These are phyloP conservation scores for Eumaeus atala DNA, from an alignment of 1,140 invertebrate genomes.

Conservation along the genomic window DNA sequence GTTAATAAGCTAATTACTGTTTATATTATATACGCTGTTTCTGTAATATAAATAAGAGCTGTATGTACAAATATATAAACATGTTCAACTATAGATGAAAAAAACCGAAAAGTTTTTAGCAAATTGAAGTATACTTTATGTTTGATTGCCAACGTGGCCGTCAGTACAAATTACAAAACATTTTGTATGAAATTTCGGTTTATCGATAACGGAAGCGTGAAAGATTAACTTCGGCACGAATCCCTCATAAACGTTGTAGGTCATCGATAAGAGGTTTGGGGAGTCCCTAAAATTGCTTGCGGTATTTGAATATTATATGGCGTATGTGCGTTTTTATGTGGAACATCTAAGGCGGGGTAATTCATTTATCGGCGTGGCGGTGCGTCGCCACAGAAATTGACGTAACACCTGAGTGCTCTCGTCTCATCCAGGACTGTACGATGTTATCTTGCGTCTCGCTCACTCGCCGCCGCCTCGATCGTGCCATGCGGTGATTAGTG, in stretches of 20 bases:
- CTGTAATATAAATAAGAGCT: not conserved
- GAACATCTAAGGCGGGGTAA: too few relatives aligned
- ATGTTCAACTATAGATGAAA: slow-evolving; percentile 11
- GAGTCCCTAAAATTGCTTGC: slow-evolving; percentile 32
- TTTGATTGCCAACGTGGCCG: slow-evolving; percentile 5
- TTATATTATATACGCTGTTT: too few relatives aligned
- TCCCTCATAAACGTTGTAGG: slow-evolving; percentile 61
- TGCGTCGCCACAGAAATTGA: too few relatives aligned
- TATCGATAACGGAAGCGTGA: slow-evolving; percentile 59
- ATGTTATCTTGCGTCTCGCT: too few relatives aligned
- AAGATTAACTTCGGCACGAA: slow-evolving; percentile 65
- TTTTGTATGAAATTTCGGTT: slow-evolving; percentile 42
- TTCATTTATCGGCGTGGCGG: too few relatives aligned
- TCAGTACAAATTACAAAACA: slow-evolving; percentile 17
- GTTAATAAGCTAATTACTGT: too few relatives aligned
- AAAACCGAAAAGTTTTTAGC: slow-evolving; percentile 11
- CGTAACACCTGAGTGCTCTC: slow-evolving; percentile 5
- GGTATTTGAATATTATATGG: slow-evolving; percentile 20
- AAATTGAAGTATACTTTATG: slow-evolving; percentile 8
- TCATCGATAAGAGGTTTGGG: slow-evolving; percentile 42
- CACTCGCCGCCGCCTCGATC: too few relatives aligned
- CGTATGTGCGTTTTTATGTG: slow-evolving; percentile 9
- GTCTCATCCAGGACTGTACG: too few relatives aligned
- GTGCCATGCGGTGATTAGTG: too few relatives aligned
- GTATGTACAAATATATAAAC: too few relatives aligned